Conservation (phyloP, 2,113 vertebrate genomes). For the Siniperca chuatsi region DNA sequence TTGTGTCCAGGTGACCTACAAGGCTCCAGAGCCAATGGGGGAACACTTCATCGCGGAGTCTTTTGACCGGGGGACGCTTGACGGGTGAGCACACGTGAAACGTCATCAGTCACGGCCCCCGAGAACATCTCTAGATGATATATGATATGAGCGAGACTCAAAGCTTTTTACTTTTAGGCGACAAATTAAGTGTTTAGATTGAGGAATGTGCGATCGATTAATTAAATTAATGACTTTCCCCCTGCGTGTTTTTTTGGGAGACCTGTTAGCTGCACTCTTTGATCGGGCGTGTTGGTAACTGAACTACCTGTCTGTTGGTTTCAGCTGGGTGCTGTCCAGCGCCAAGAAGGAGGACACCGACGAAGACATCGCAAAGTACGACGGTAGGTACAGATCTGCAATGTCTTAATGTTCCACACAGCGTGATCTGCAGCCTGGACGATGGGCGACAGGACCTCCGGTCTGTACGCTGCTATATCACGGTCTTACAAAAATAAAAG, state of each 20-base stretch:
- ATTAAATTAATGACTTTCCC: background rate
- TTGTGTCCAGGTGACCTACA: conserved; percentile 91
- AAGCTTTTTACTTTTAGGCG: too few species aligned
- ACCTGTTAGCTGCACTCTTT: too few species aligned
- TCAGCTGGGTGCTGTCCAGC: conserved; percentile 93
- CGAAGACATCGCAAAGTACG: conserved; percentile 98
- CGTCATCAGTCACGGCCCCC: background rate
- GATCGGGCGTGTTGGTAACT: background rate
- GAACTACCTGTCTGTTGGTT: conserved; percentile 31
- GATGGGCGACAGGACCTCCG: too few species aligned
- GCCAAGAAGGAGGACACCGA: conserved; percentile 97
- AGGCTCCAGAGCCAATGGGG: conserved; percentile 92
- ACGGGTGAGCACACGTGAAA: conserved; percentile 86
- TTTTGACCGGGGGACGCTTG: conserved; percentile 94
- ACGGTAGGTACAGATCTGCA: conserved; percentile 85
- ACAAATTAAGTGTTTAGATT: background rate
- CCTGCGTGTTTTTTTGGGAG: background rate
- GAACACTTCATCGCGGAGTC: conserved; percentile 94
- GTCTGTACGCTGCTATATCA: too few species aligned
- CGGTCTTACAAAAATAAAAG: too few species aligned
- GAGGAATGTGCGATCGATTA: background rate
- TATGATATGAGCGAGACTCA: too few species aligned
- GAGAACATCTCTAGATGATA: too few species aligned
- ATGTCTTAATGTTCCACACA: too few species aligned
- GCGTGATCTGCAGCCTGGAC: too few species aligned